These are phyloP conservation scores for Neoitamus cyanurus DNA, from an alignment of 2,888 invertebrate genomes.

Conservation along the genomic window DNA sequence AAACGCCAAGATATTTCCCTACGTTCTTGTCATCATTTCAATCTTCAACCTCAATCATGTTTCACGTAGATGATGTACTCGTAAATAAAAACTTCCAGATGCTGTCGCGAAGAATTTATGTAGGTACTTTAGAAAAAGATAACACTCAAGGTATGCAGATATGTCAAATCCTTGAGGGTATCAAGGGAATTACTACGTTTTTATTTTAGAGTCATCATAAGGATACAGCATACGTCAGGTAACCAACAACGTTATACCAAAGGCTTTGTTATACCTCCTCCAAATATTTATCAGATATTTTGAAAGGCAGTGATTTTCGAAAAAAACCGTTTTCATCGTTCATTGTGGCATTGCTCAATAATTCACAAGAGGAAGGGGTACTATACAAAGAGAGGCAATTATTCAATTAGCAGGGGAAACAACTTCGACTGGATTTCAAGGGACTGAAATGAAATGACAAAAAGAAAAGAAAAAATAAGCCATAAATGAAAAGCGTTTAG, in stretches of 20 bases:
- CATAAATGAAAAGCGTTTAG: neutral
- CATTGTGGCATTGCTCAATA: neutral
- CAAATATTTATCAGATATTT: neutral
- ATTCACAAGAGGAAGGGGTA: neutral
- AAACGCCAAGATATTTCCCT: neutral
- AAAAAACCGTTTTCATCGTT: neutral
- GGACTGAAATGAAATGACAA: no score
- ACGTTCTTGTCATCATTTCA: neutral
- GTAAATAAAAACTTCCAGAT: neutral
- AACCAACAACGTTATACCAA: neutral
- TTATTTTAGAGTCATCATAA: neutral
- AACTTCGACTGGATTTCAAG: neutral
- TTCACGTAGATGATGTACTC: neutral
- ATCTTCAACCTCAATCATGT: neutral
- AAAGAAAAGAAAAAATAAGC: neutral
- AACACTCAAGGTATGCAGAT: neutral
- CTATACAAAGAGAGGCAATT: neutral
- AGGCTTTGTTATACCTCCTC: no score
- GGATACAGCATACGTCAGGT: neutral
- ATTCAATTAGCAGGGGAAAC: neutral
- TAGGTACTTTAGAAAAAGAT: neutral
- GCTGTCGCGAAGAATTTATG: neutral
- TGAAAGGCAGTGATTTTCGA: neutral
- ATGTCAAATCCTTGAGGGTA: neutral
- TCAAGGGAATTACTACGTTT: neutral